Evolutionary conservation across 1,140 invertebrate species (phyloP).

Genomic region (Armadillidium nasatum): DNA sequence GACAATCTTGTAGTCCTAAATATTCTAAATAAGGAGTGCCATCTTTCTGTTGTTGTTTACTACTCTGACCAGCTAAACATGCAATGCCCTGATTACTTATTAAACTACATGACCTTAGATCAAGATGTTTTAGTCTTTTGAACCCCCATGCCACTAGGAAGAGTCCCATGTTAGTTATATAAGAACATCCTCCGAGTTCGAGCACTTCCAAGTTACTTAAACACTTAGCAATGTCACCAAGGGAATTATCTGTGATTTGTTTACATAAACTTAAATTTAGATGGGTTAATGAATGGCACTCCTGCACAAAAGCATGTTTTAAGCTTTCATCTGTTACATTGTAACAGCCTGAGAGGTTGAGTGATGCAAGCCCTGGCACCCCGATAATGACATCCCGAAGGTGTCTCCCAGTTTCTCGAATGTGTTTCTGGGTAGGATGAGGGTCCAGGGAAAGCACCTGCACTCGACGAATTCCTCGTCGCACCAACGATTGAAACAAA

Average conservation of each 20-base stretch:
- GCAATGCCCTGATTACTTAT: conserved; percentile 84
- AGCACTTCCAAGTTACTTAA: conserved; percentile 81
- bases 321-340: conserved; percentile 81
- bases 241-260: conserved; percentile 80
- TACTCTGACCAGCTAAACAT: conserved; percentile 66
- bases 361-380: conserved; percentile 75
- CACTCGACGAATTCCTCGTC: conserved; percentile 77
- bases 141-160: conserved; percentile 78
- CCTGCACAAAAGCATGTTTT: conserved; percentile 69
- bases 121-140: conserved; percentile 72
- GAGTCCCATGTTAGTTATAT: conserved; percentile 81
- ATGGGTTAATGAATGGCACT: conserved; percentile 64
- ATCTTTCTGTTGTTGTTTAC: conserved; percentile 29
- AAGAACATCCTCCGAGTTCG: conserved; percentile 83
- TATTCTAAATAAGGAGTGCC: conserved; percentile 61
- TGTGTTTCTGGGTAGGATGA: no score
- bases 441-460: conserved; percentile 73
- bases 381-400: conserved; percentile 79
- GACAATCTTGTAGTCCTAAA: conserved; percentile 87
- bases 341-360: conserved; percentile 89
- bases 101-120: conserved; percentile 85
- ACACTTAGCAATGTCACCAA: conserved; percentile 74
- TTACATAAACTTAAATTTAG: conserved; percentile 89
- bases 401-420: conserved; percentile 56
- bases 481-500: conserved; percentile 76